Percentiles rank a stretch among this genome's conserved stretches.
Conservation (phyloP, 2,888 invertebrate genomes). For the Cyclophora albipunctata region DNA sequence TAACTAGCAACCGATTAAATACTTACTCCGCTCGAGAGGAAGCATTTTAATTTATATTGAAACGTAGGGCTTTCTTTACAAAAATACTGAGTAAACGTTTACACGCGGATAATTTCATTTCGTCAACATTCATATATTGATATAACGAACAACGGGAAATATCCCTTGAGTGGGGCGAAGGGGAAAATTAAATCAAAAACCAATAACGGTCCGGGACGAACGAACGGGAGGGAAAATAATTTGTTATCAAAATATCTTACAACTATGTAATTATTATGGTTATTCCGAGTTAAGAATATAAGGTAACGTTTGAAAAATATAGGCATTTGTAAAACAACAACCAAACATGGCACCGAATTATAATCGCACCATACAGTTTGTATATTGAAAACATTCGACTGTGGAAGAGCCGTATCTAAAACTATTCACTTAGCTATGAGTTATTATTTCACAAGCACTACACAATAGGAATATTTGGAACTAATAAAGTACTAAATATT, state of each 20-base stretch:
- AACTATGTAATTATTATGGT: constrained; percentile 23
- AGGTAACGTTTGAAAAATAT: constrained; percentile 59
- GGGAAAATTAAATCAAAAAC: no score
- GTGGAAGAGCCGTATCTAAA: constrained; percentile 23
- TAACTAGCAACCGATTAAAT: constrained; percentile 50
- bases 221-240: no score
- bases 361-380: constrained; percentile 56
- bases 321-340: constrained; percentile 61
- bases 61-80: no score
- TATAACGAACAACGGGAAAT: no score
- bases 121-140: no score
- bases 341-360: constrained; percentile 68
- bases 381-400: constrained; percentile 32
- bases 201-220: no score
- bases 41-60: no score
- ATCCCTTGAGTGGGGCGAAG: no score
- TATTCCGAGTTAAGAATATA: constrained; percentile 32
- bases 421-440: constrained; percentile 19
- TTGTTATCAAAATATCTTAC: constrained; percentile 20
- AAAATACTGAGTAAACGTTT: no score
- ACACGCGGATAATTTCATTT: no score
- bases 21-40: constrained; percentile 11
- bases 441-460: constrained; percentile 19
- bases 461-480: constrained; percentile 16
- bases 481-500: constrained; percentile 17